These are phyloP conservation scores for Metopia argyrocephala DNA, from an alignment of 2,888 invertebrate genomes.

Conservation along the genomic window DNA sequence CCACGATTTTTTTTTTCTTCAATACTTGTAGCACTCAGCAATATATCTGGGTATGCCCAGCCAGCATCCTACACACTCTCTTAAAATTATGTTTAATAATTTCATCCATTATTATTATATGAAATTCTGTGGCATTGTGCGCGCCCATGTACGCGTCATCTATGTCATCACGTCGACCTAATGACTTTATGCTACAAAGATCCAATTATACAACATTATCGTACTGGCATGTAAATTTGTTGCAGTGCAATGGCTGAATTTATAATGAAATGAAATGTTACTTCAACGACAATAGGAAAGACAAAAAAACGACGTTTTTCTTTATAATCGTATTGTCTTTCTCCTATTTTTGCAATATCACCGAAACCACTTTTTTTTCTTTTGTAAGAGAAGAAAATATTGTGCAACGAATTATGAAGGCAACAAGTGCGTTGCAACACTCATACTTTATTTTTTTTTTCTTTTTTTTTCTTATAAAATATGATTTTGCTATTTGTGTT, in stretches of 20 bases:
- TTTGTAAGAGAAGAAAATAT: not conserved
- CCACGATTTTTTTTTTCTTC: constrained; percentile 48
- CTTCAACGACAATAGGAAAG: constrained; percentile 31
- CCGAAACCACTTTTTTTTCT: no score
- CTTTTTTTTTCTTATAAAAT: not conserved
- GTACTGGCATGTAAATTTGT: constrained; percentile 58
- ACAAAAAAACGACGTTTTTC: constrained; percentile 14
- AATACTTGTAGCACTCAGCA: constrained; percentile 21
- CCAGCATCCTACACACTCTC: constrained; percentile 31
- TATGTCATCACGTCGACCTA: constrained; percentile 60
- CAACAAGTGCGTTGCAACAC: constrained; percentile 53
- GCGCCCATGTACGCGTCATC: constrained; percentile 50
- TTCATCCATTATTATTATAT: constrained; percentile 52
- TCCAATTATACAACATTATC: constrained; percentile 59
- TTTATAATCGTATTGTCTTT: no score
- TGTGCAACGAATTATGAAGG: constrained; percentile 47
- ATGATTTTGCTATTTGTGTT: not conserved
- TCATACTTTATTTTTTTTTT: not conserved
- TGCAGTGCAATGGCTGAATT: constrained; percentile 53
- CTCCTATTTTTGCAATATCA: not conserved
- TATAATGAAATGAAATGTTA: constrained; percentile 52
- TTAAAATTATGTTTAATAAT: constrained; percentile 50
- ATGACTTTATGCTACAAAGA: constrained; percentile 61
- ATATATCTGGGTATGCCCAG: no score
- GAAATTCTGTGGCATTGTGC: constrained; percentile 41